A percentile compares a stretch with the other conserved stretches of the same genome.
Evolutionary conservation across 2,888 invertebrate species (phyloP).

Genomic region (Limnephilus marmoratus): DNA sequence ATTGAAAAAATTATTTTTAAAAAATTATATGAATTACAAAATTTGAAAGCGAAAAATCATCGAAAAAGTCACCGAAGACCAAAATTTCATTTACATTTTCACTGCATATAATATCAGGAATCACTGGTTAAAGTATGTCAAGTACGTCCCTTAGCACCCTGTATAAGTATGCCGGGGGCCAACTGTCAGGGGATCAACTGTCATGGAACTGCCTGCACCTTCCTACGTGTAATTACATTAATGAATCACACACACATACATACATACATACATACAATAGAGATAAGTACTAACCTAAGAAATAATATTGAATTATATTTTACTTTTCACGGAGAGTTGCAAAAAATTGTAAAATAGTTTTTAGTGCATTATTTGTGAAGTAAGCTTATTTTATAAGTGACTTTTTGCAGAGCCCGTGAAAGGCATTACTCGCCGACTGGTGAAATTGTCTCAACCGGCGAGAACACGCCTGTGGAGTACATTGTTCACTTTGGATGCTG

Average conservation of each 20-base stretch:
- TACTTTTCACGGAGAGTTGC: background rate
- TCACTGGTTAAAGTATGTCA: too few species aligned
- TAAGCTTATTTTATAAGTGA: background rate
- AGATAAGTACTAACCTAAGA: background rate
- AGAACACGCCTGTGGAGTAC: background rate
- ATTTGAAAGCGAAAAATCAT: too few species aligned
- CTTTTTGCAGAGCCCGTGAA: background rate
- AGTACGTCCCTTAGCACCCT: too few species aligned
- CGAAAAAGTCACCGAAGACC: too few species aligned
- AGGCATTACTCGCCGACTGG: background rate
- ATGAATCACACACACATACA: background rate
- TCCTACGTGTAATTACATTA: background rate
- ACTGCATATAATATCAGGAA: too few species aligned
- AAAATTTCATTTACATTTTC: too few species aligned
- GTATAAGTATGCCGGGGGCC: too few species aligned
- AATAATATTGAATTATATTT: background rate
- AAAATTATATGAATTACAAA: too few species aligned
- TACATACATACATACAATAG: too few species aligned
- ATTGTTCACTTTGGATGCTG: background rate
- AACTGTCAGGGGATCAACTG: too few species aligned
- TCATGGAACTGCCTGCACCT: too few species aligned
- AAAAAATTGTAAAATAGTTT: background rate
- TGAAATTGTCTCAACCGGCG: background rate
- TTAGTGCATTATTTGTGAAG: background rate
- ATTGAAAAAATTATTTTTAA: too few species aligned